Evolutionary conservation across 2,113 vertebrate species (phyloP).

Genomic region (Microtus ochrogaster): DNA sequence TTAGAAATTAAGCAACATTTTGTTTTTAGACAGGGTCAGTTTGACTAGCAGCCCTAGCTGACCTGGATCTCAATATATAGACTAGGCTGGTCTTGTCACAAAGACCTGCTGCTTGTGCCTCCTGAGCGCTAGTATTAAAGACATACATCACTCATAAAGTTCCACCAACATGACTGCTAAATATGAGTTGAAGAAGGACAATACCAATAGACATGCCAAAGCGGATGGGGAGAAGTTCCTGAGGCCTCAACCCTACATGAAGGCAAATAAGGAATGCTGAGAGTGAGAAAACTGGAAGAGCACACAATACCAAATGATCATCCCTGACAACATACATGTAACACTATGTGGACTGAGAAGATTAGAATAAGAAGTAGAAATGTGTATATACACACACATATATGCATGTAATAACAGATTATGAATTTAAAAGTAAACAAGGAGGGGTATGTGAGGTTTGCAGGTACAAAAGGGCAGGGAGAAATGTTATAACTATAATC

Average conservation of each 20-base stretch:
- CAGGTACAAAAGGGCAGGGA: background rate
- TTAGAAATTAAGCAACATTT: conserved; percentile 5
- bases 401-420: background rate
- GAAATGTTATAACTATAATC: background rate
- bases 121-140: background rate
- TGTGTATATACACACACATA: too few relatives aligned
- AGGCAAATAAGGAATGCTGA: too few relatives aligned
- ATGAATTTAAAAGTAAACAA: background rate
- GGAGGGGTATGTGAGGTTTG: background rate
- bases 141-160: background rate
- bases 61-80: background rate
- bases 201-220: too few relatives aligned
- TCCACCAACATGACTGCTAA: background rate
- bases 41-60: background rate
- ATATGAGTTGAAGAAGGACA: background rate
- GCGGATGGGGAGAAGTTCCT: background rate
- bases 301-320: background rate
- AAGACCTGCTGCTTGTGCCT: background rate
- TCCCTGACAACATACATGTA: background rate
- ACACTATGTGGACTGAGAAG: background rate
- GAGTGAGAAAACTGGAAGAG: background rate
- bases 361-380: background rate
- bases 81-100: background rate
- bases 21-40: background rate
- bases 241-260: background rate